Conservation (phyloP, 2,113 vertebrate species). For the Gracilinanus agilis region DNA sequence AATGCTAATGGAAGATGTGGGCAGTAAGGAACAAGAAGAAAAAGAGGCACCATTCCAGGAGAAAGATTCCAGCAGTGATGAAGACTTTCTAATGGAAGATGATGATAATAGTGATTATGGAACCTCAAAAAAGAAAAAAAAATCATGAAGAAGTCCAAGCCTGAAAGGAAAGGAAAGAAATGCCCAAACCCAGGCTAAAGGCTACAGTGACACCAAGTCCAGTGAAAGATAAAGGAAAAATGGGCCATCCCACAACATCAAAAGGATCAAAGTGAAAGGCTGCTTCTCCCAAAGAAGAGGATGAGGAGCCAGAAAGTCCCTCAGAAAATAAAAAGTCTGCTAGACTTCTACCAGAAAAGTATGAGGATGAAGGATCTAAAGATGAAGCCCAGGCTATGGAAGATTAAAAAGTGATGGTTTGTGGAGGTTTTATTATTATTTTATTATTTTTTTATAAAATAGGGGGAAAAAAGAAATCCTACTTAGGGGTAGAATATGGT, state of each 20-base stretch:
- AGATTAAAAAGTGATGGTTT: conserved; percentile 90
- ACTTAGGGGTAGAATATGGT: conserved; percentile 87
- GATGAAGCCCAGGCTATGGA: conserved; percentile 97
- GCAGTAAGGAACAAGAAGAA: conserved; percentile 95
- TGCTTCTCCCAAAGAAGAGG: conserved; percentile 94
- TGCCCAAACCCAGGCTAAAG: conserved; percentile 98
- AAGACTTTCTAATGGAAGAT: conserved; percentile 98
- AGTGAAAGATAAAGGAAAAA: conserved; percentile 97
- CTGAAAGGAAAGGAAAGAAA: conserved; percentile 97
- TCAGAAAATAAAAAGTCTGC: conserved; percentile 90
- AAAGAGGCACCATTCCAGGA: conserved; percentile 93
- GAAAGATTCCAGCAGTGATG: conserved; percentile 97
- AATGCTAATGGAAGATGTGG: conserved; percentile 96
- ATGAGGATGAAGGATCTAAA: conserved; percentile 95
- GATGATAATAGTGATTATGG: conserved; percentile 99
- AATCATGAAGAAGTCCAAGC: conserved; percentile 92
- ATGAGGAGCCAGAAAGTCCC: conserved; percentile 93
- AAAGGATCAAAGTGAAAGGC: conserved; percentile 96
- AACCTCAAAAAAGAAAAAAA: conserved; percentile 99
- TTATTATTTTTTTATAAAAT: conserved; percentile 72
- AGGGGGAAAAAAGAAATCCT: conserved; percentile 81
- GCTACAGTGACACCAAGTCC: conserved; percentile 99
- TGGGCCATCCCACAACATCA: conserved; percentile 92
- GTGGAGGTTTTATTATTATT: conserved; percentile 81
- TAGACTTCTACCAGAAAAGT: conserved; percentile 92